Evolutionary conservation across 1,140 invertebrate species (phyloP), one percentile per base, ranked within the genome.

Genomic region (Macrotrachela quadricornifera): DNA sequence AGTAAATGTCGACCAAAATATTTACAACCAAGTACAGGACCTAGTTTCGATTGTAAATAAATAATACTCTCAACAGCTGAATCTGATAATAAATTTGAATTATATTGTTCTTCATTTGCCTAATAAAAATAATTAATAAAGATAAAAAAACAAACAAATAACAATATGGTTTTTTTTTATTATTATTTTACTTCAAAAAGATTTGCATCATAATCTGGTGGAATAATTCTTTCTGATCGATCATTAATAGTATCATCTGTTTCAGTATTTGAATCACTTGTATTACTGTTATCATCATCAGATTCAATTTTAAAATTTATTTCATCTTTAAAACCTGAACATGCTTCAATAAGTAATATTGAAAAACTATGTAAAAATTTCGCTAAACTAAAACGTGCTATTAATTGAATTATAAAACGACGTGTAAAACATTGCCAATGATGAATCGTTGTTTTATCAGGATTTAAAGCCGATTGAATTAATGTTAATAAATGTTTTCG

Each of bases 1-100:
- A 96, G 70, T 40, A 96, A 72, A 73, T 94, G 94, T 42, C 83
- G 74, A 0, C 87, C 85, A 18, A 95, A 73, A 71, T 85, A 81
- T 58, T 81, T 78, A 14, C 87, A 83, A 4, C 86, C 88, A 9
- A 96, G 73, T 21, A 94, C 83, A 0, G 90, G 90, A 0, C 91
- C 91, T n/a, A 95, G 69, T 58, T 86, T 76, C 70, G 91, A 83
- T 1, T 85, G 79, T 17, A 95, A 64, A 87, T 86, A 94, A 43
- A 85, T 78, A 0, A 92, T 71, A 62, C 82, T 88, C 62, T 91
- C 86, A 0, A 78, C 77, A 60, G 84, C 84, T 74, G 91, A 83
- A 64, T 91, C 84, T 82, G 57, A 90, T 83, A 56, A 74, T 73
- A 46, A 63, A 64, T 17, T 63, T 62, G 38, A 14, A 50, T 1